Conservation (phyloP, 2,797 vertebrate genomes). For the Hylomyscus alleni region DNA sequence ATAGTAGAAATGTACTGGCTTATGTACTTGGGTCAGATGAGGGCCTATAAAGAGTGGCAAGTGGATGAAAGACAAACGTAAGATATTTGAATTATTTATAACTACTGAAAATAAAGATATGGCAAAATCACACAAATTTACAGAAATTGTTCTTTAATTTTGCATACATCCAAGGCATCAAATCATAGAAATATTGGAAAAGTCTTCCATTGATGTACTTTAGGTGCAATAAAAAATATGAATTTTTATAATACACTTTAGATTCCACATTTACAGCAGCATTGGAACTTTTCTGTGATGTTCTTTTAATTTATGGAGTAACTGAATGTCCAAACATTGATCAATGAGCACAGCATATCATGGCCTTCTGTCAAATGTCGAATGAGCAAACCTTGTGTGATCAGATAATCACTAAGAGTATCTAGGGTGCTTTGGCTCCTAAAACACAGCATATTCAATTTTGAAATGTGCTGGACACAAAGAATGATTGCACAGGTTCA, state of each 20-base stretch:
- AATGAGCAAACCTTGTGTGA: conserved; percentile 46
- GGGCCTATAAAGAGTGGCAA: not conserved
- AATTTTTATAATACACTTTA: not conserved
- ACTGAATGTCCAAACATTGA: not conserved
- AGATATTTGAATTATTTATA: not conserved
- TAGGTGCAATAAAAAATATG: not conserved
- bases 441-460: conserved; percentile 33
- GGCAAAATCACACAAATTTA: not conserved
- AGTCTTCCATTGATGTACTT: not conserved
- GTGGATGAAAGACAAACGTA: not conserved
- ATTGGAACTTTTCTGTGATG: not conserved
- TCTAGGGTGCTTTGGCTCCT: conserved; percentile 30
- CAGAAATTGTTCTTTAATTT: not conserved
- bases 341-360: not conserved
- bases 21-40: not conserved
- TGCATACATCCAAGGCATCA: not conserved
- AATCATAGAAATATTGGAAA: not conserved
- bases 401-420: not conserved
- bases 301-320: conserved; percentile 14
- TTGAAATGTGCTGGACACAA: not conserved
- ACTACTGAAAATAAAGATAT: not conserved
- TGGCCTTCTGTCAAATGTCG: conserved; percentile 39
- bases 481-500: not conserved
- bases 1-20: not conserved
- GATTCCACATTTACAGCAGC: not conserved